Evolutionary conservation across 2,113 vertebrate genomes (phyloP), one percentile per base, ranked within the genome.

Genomic region (Phylloscopus whistleri): DNA sequence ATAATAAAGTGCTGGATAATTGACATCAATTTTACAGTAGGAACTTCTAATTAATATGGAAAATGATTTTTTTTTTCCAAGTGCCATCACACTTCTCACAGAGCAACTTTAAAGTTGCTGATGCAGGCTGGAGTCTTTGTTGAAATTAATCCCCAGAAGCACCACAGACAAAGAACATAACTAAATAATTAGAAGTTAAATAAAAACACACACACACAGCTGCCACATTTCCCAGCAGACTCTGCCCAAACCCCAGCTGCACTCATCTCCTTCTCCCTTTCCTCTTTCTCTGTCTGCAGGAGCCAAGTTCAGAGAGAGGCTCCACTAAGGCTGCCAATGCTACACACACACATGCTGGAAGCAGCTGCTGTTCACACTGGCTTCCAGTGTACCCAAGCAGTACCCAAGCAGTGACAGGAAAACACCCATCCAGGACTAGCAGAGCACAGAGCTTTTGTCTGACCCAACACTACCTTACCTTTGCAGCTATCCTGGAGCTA

Each of bases 141-240:
- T 86, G 76, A 79, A 94, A 87, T 95, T 79, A 97, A 97, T 96
- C 92, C 89, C 78, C 92, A 87, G 81, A 80, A 96, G 77, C 87
- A 74, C 46, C 81, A 93, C 78, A 96, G 91, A 93, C 80, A 97
- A 94, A 95, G 67, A 78, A 95, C 53, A 27, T 84, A 95, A 93
- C 74, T 93, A 97, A 95, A 76, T 94, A 94, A 96, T 72, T 94
- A 93, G 74, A 95, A 91, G 55, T 93, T 89, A 96, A 87, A 95
- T 84, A 91, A 96, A 88, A 95, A 80, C 77, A 95, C 87, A 92
- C 73, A 92, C 89, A 70, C 64, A 64, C 46, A 85, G 87, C 89
- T 94, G 90, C 79, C 68, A 78, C 70, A 53, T 72, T 85, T 91
- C 84, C 89, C 79, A 76, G 39, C 30, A 95, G 70, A 90, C 62